Conservation (phyloP, 2,797 vertebrate species). For the Aselliscus stoliczkanus region DNA sequence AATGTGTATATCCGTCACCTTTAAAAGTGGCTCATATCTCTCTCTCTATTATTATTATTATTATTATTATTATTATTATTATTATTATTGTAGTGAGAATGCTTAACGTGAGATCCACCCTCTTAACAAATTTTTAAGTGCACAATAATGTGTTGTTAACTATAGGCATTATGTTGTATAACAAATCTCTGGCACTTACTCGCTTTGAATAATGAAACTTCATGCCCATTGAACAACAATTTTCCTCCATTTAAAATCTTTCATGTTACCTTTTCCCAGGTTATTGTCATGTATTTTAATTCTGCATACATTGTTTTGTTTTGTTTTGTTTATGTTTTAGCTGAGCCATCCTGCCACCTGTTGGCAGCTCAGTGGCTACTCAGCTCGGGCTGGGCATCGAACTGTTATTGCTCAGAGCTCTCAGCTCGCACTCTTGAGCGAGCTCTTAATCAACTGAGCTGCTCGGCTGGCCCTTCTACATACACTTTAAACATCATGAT, state of each 20-base stretch:
- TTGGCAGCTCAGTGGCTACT: no score
- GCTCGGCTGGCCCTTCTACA: no score
- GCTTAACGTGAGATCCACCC: neutral
- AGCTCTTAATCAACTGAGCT: no score
- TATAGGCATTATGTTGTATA: neutral
- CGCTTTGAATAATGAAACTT: no score
- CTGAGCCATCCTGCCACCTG: no score
- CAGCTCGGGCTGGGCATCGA: no score
- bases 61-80: no score
- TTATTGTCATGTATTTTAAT: neutral
- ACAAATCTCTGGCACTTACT: neutral
- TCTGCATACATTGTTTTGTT: neutral
- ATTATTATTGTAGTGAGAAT: neutral
- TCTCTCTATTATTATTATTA: no score
- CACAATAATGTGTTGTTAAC: neutral
- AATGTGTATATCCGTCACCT: neutral
- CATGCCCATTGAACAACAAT: neutral
- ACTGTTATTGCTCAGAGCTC: no score
- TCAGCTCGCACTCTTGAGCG: no score
- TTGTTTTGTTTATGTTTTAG: no score
- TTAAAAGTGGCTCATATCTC: neutral
- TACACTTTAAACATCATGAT: neutral
- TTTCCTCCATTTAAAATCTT: neutral
- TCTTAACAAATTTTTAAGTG: neutral
- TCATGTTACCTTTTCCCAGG: neutral